Conservation (phyloP, 2,797 vertebrate genomes). For the Galaxias olidus region DNA sequence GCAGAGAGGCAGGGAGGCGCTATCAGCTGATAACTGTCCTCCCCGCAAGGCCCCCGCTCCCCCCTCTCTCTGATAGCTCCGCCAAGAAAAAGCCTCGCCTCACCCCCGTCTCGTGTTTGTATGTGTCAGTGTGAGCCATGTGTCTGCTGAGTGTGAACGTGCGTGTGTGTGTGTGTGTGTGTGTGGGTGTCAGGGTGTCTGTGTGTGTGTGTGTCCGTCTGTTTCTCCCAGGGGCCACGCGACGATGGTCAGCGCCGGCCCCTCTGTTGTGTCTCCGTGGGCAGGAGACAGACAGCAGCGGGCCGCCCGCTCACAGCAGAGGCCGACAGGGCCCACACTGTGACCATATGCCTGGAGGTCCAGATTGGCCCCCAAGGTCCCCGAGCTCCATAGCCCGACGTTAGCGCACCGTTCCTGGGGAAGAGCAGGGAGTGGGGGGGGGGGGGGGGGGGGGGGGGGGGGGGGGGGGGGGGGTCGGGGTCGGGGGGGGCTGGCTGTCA, state of each 20-base stretch:
- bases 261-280: constrained; percentile 31
- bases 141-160: constrained; percentile 16
- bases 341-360: constrained; percentile 56
- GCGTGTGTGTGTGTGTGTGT: constrained; percentile 2
- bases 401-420: background rate
- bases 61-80: constrained; percentile 49
- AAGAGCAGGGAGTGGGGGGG: background rate
- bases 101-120: constrained; percentile 19
- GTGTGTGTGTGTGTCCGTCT: background rate
- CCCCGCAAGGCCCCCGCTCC: constrained; percentile 53
- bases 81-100: constrained; percentile 52
- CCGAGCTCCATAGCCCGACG: background rate
- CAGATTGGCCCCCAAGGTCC: constrained; percentile 5
- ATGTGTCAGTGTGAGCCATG: constrained; percentile 18
- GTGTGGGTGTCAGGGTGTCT: background rate
- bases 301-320: constrained; percentile 50
- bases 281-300: constrained; percentile 54
- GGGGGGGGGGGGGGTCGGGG: background rate
- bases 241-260: constrained; percentile 50
- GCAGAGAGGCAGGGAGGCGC: constrained; percentile 59
- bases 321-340: constrained; percentile 20
- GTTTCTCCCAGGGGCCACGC: constrained; percentile 43
- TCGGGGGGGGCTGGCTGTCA: constrained; percentile 17
- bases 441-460: background rate
- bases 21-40: constrained; percentile 71